Evolutionary conservation across 2,888 invertebrate species (phyloP).

Genomic region (Scaptomyza caliginosa): DNA sequence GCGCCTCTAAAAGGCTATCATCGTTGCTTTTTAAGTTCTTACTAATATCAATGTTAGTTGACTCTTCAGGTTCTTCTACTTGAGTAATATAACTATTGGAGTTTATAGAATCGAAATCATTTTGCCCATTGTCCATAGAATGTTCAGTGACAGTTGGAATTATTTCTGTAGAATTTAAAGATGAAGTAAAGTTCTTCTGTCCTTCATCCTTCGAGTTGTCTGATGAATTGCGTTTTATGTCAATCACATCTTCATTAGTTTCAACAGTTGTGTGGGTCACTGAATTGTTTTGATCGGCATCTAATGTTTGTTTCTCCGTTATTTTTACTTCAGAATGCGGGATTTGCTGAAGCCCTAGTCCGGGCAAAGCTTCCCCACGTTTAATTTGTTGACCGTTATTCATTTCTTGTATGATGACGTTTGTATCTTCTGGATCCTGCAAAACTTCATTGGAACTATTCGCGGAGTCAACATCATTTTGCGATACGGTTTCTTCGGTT

Average conservation of each 20-base stretch:
- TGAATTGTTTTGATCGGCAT: not conserved
- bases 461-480: not conserved
- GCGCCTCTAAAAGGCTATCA: no score
- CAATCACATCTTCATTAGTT: not conserved
- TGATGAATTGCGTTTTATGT: not conserved
- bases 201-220: not conserved
- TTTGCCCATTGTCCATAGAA: no score
- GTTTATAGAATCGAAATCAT: no score
- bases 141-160: no score
- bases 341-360: accelerated
- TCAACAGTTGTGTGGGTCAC: not conserved
- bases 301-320: not conserved
- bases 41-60: no score
- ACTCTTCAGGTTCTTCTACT: no score
- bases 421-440: not conserved
- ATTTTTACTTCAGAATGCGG: not conserved
- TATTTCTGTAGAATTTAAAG: not conserved
- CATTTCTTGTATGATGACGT: no score
- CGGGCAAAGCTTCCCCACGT: not conserved
- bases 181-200: not conserved
- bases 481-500: not conserved
- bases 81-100: no score
- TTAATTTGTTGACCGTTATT: not conserved
- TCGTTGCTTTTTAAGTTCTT: no score
- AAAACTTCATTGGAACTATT: not conserved